A percentile compares a stretch with the other conserved stretches of the same genome.
phyloP scores from a whole-genome alignment of 2,888 invertebrate species.

The Mamestra brassicae region DNA sequence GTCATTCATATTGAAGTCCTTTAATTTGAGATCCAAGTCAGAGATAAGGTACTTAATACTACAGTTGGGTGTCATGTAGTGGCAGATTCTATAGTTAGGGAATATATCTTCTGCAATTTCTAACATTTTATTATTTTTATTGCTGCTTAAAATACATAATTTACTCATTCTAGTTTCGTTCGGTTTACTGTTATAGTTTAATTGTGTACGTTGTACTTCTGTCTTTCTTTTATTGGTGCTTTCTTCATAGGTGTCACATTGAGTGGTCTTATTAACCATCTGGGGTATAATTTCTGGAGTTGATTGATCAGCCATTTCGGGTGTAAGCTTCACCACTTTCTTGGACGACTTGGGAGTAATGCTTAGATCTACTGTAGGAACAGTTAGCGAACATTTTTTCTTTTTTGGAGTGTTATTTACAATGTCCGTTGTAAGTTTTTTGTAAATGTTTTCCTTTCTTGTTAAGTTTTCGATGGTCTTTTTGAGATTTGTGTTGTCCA shows the following conservation, averaged over 20 bases:
- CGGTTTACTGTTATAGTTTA: too few species aligned
- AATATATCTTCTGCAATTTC: too few species aligned
- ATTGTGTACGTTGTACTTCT: too few species aligned
- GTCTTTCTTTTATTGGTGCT: too few species aligned
- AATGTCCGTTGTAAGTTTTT: constrained; percentile 10
- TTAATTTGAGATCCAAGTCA: too few species aligned
- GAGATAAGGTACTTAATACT: too few species aligned
- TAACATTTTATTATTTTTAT: too few species aligned
- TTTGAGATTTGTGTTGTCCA: not conserved
- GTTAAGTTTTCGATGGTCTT: constrained; percentile 4
- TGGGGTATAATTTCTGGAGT: not conserved
- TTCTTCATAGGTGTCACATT: not conserved
- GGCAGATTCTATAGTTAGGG: too few species aligned
- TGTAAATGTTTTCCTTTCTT: constrained; percentile 10
- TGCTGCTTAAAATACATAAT: too few species aligned
- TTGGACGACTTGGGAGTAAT: not conserved
- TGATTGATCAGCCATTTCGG: not conserved
- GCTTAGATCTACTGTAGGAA: constrained; percentile 2
- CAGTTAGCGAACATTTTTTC: not conserved
- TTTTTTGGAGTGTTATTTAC: constrained; percentile 3
- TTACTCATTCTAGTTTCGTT: too few species aligned
- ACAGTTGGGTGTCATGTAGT: too few species aligned
- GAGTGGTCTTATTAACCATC: constrained; percentile 6
- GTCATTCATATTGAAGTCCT: too few species aligned
- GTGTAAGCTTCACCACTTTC: constrained; percentile 1